Conservation (phyloP, 2,113 vertebrate genomes). For the Hippocampus mohnikei region DNA sequence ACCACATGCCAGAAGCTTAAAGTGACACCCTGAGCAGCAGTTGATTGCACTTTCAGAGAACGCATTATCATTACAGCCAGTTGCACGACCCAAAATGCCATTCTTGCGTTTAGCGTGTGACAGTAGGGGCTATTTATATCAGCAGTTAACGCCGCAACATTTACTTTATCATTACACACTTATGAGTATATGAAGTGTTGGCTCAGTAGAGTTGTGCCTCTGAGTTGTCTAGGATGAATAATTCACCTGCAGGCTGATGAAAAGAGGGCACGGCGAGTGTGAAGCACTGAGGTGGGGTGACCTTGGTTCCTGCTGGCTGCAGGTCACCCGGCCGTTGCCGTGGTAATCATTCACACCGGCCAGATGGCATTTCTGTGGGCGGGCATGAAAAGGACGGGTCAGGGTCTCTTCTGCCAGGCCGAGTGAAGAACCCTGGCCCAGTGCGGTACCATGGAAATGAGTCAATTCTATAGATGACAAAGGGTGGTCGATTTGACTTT, state of each 20-base stretch:
- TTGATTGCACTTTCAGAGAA: too few species aligned
- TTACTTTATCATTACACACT: constrained; percentile 46
- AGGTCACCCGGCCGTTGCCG: constrained; percentile 73
- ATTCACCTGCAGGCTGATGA: constrained; percentile 68
- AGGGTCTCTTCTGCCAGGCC: constrained; percentile 71
- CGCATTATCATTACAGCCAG: background rate
- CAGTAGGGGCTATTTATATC: background rate
- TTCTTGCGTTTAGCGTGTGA: background rate
- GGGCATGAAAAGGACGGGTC: constrained; percentile 76
- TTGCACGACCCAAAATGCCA: background rate
- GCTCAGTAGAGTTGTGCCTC: constrained; percentile 42
- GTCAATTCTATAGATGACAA: constrained; percentile 1
- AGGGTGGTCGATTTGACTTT: background rate
- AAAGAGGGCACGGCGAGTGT: constrained; percentile 66
- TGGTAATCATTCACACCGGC: constrained; percentile 80
- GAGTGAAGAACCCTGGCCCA: constrained; percentile 62
- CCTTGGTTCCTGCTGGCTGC: constrained; percentile 76
- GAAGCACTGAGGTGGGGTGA: constrained; percentile 71
- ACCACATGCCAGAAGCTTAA: background rate
- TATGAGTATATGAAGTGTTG: constrained; percentile 44
- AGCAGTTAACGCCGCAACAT: constrained; percentile 26
- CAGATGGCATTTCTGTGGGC: constrained; percentile 80
- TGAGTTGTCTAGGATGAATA: constrained; percentile 60
- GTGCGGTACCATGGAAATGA: constrained; percentile 44
- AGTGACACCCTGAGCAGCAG: background rate